phyloP scores from a whole-genome alignment of 2,797 vertebrate genomes.

The Trichosurus vulpecula region DNA sequence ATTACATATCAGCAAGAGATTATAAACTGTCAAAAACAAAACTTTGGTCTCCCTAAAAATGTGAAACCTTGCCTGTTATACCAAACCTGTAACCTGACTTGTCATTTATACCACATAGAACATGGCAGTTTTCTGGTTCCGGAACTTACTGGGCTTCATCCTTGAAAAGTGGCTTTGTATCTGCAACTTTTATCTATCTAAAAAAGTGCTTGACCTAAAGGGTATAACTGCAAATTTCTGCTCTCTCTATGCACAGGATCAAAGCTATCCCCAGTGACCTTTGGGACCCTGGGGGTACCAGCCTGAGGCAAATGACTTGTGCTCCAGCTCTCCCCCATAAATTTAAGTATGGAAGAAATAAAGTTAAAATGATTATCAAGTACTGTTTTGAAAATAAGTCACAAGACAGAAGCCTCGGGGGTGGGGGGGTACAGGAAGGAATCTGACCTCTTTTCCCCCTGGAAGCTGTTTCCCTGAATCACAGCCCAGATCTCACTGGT shows the following conservation, averaged over 20 bases:
- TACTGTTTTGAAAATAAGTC: no score
- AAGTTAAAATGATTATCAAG: neutral
- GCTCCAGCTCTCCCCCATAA: neutral
- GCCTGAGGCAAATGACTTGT: neutral
- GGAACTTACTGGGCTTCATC: neutral
- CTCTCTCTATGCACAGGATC: neutral
- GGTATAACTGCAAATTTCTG: neutral
- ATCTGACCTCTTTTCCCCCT: neutral
- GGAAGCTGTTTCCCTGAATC: neutral
- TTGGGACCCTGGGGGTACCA: neutral
- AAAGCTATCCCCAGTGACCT: neutral
- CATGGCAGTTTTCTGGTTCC: neutral
- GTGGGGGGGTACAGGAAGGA: neutral
- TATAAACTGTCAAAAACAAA: neutral
- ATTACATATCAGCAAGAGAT: neutral
- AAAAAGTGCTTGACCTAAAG: conserved; percentile 18
- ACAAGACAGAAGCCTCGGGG: no score
- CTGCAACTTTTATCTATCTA: neutral
- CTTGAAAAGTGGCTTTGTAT: neutral
- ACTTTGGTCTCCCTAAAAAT: neutral
- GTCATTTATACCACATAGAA: neutral
- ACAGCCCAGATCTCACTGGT: neutral
- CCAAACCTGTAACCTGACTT: neutral
- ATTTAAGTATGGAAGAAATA: neutral
- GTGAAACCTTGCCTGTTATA: neutral